Conservation (phyloP, 2,888 invertebrate genomes). For the Spisula solida region DNA sequence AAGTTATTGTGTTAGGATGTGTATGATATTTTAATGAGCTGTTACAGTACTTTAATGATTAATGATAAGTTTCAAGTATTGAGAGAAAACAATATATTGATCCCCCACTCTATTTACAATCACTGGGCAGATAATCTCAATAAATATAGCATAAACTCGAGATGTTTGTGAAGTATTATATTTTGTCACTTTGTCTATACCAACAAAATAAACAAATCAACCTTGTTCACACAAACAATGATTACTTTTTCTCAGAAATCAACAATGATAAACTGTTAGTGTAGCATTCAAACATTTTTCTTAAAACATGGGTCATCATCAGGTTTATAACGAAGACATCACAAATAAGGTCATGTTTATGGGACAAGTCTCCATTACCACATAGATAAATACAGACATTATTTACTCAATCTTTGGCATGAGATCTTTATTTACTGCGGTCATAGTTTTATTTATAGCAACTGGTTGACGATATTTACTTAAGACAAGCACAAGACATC, state of each 20-base stretch:
- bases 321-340: background rate
- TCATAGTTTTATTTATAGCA: constrained; percentile 10
- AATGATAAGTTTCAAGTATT: background rate
- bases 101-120: background rate
- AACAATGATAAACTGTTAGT: no score
- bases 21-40: background rate
- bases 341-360: background rate
- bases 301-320: no score
- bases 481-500: background rate
- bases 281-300: no score
- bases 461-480: background rate
- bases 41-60: background rate
- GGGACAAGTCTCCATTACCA: background rate
- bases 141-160: background rate
- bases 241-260: no score
- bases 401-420: background rate
- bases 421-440: background rate
- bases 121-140: background rate
- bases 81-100: background rate
- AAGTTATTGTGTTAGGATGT: constrained; percentile 2
- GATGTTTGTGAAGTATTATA: constrained; percentile 1
- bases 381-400: background rate
- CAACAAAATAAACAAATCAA: background rate
- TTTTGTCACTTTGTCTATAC: background rate
- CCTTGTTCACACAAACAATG: background rate